These are phyloP conservation scores for Pandion haliaetus DNA, from an alignment of 2,113 vertebrate genomes.

Conservation along the genomic window DNA sequence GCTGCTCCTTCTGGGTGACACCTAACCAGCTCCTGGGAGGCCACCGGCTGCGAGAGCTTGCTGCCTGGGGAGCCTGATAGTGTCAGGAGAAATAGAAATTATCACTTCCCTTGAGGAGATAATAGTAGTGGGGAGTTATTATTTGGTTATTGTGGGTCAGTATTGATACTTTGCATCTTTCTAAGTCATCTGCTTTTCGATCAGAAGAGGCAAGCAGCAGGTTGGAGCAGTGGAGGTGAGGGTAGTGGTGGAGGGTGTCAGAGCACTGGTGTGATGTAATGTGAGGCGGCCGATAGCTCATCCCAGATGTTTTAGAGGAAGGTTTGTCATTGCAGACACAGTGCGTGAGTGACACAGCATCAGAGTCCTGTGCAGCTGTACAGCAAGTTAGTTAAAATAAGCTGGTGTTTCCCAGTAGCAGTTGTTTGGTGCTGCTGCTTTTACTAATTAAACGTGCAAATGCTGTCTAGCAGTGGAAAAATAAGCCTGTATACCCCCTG, in stretches of 20 bases:
- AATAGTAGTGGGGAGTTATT: background rate
- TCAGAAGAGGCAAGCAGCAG: background rate
- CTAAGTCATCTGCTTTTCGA: background rate
- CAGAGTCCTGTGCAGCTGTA: background rate
- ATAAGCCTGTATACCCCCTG: background rate
- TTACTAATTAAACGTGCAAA: background rate
- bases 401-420: background rate
- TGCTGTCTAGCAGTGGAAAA: background rate
- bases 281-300: background rate
- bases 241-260: fast-evolving
- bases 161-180: background rate
- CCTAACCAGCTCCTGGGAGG: background rate
- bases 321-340: background rate
- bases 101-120: fast-evolving
- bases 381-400: background rate
- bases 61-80: background rate
- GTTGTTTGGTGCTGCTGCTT: background rate
- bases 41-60: fast-evolving
- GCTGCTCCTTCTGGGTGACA: background rate
- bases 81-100: background rate
- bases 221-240: background rate
- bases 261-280: background rate
- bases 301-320: background rate
- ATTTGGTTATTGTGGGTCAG: background rate
- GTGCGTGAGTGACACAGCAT: background rate